Evolutionary conservation across 2,113 vertebrate genomes (phyloP).

Genomic region (Stigmatopora argus): DNA sequence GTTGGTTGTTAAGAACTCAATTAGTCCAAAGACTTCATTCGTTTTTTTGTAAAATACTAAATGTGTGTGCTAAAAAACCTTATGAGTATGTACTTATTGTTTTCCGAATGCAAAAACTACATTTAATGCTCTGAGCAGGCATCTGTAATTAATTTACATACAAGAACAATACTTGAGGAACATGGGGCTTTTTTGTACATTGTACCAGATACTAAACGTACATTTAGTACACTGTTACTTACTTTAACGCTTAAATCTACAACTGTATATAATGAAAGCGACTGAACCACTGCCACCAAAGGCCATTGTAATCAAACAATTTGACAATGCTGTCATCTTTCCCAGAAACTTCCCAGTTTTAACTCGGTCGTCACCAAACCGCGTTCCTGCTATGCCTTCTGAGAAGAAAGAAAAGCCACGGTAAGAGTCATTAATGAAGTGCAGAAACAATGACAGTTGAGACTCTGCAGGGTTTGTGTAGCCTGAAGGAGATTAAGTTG

Average conservation of each 20-base stretch:
- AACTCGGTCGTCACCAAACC: slow-evolving; percentile 3
- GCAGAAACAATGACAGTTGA: slow-evolving; percentile 51
- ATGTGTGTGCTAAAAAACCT: not conserved
- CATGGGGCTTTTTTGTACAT: no score
- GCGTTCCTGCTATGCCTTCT: slow-evolving; percentile 27
- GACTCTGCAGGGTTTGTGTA: slow-evolving; percentile 27
- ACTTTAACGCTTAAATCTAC: not conserved
- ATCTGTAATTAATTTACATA: not conserved
- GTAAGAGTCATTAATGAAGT: slow-evolving; percentile 48
- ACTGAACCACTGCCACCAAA: not conserved
- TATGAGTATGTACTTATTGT: not conserved
- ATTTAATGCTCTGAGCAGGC: not conserved
- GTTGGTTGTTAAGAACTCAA: not conserved
- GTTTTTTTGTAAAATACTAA: no score
- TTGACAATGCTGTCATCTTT: not conserved
- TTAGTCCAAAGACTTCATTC: no score
- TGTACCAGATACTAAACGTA: not conserved
- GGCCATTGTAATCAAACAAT: not conserved
- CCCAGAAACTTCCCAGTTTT: not conserved
- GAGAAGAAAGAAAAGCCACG: slow-evolving; percentile 21
- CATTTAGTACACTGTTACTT: not conserved
- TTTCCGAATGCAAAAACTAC: not conserved
- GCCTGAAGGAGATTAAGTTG: slow-evolving; percentile 56
- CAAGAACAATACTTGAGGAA: not conserved
- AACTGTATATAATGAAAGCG: not conserved